These are phyloP conservation scores for Acanthurus tractus DNA, from an alignment of 2,797 vertebrate species.

Conservation along the genomic window DNA sequence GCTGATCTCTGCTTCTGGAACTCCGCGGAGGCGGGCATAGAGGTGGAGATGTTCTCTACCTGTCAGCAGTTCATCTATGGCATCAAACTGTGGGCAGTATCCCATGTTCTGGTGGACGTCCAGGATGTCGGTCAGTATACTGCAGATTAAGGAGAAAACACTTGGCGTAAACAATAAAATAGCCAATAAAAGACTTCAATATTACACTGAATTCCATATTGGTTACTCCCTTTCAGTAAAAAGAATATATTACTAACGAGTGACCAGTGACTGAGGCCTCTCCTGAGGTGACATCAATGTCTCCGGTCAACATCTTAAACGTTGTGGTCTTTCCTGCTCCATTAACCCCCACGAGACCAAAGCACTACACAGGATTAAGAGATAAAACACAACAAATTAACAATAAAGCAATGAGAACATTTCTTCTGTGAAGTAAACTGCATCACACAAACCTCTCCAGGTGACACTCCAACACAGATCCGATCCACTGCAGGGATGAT, in stretches of 20 bases:
- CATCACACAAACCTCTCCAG: constrained; percentile 89
- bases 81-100: constrained; percentile 97
- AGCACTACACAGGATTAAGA: constrained; percentile 87
- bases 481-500: constrained; percentile 90
- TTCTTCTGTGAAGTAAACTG: background rate
- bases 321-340: constrained; percentile 97
- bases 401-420: background rate
- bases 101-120: constrained; percentile 95
- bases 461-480: constrained; percentile 91
- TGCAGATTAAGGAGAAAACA: constrained; percentile 57
- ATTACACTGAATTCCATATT: background rate
- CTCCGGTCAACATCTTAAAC: constrained; percentile 96
- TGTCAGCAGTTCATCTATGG: constrained; percentile 93
- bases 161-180: background rate
- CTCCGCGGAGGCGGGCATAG: constrained; percentile 92
- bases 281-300: constrained; percentile 91
- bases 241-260: constrained; percentile 79
- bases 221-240: background rate
- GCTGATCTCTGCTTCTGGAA: constrained; percentile 90
- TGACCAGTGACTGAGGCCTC: constrained; percentile 90
- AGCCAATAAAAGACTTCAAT: background rate
- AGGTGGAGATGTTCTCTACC: constrained; percentile 93
- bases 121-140: constrained; percentile 91
- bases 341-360: constrained; percentile 95
- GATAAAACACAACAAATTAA: background rate